Percentiles rank a stretch among this genome's conserved stretches.
Conservation (phyloP, 2,888 invertebrate genomes). For the Diarsia brunnea region DNA sequence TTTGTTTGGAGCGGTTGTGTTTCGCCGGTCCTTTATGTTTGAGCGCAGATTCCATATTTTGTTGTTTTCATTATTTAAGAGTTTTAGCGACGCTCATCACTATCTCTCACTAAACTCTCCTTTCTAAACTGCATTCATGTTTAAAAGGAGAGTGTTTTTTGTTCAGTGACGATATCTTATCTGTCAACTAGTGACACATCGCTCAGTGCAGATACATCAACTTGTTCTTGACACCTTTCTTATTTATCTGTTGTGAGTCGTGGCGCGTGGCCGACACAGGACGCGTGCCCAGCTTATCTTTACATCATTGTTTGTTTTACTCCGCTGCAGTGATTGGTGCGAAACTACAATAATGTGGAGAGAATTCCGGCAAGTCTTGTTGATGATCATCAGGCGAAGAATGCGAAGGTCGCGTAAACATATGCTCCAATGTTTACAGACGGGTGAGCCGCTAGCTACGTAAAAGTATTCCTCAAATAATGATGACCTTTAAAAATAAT, state of each 20-base stretch:
- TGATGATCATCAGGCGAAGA: conserved; percentile 24
- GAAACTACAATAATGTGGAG: conserved; percentile 7
- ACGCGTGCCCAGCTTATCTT: conserved; percentile 45
- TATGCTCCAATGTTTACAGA: conserved; percentile 21
- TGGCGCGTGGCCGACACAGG: conserved; percentile 4
- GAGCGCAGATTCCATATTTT: neutral
- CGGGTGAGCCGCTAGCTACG: conserved; percentile 23
- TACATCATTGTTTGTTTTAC: conserved; percentile 19
- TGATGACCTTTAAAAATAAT: conserved; percentile 9
- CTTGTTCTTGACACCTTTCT: conserved; percentile 49
- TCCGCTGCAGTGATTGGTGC: neutral
- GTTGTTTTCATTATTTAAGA: conserved; percentile 2
- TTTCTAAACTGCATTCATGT: neutral
- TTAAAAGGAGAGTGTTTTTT: neutral
- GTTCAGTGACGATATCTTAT: conserved; percentile 28
- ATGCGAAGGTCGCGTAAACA: conserved; percentile 46
- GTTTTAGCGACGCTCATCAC: neutral
- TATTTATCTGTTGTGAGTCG: conserved; percentile 12
- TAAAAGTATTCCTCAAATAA: conserved; percentile 39
- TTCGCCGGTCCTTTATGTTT: neutral
- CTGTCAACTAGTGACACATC: conserved; percentile 19
- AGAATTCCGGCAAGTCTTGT: conserved; percentile 14
- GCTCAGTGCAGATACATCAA: conserved; percentile 24
- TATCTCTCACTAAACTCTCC: too few species aligned
- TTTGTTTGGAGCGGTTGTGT: neutral